Evolutionary conservation across 2,888 invertebrate species (phyloP), one percentile per base, ranked within the genome.

Genomic region (Pecten maximus): DNA sequence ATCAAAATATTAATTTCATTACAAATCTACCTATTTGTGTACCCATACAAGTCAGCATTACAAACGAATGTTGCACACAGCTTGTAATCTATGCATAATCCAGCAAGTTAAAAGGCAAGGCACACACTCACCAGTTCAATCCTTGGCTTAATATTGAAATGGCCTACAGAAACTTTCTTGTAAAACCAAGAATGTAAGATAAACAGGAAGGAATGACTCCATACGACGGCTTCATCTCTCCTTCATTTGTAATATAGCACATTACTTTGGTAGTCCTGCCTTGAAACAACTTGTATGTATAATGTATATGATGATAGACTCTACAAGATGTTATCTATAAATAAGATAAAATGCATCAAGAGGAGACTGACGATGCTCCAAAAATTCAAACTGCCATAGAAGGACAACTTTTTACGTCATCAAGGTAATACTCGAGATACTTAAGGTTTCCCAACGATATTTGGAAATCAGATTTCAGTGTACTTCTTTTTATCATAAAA

Each of bases 51-150:
- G 19, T 54, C 54, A 54, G 54, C 54, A 54, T n/a, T 23, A 19
- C 35, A 74, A 74, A 54, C 54, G 23, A 74, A 35, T 2, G 74
- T 35, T 74, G 35, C 8, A 35, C 28, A 74, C 35, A 35, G 35
- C 74, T 74, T 74, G 35, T 74, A 12, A n/a, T 54, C 54, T 54
- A 54, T 54, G 54, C 54, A 54, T 54, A 54, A 54, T 54, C n/a
- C 54, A 54, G 54, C 54, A 54, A 54, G 54, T 54, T 54, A 8
- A 15, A n/a, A 35, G 74, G 10, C 74, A 74, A 74, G 74, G 74
- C 74, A 74, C 74, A 74, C 35, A 35, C 74, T 28, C 74, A 74
- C 74, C 74, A 74, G 74, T 74, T 74, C 74, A 74, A 74, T 74
- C 74, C 74, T 74, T 74, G 74, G 74, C 74, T 74, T 74, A 12